Percentiles rank a stretch among this genome's conserved stretches.
phyloP scores from a whole-genome alignment of 2,888 invertebrate species.

The Gastrophysa polygoni region DNA sequence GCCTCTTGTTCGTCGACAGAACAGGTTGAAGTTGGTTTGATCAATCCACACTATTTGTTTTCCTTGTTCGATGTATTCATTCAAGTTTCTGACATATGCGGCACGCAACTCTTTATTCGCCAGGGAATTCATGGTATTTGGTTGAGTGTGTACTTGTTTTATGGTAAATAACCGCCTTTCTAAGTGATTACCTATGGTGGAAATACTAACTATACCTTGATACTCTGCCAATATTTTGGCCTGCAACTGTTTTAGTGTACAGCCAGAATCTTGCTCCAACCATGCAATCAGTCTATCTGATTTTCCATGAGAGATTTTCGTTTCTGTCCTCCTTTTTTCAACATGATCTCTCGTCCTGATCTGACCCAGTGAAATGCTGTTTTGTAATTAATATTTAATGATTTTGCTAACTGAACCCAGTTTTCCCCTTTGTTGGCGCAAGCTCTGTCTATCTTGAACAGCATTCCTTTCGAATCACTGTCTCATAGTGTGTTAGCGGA shows the following conservation, averaged over 20 bases:
- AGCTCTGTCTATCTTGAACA: background rate
- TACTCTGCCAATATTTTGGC: constrained; percentile 11
- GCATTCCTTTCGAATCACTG: too few relatives aligned
- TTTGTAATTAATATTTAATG: too few relatives aligned
- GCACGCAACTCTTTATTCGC: constrained; percentile 7
- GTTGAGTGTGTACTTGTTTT: too few relatives aligned
- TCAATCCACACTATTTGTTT: constrained; percentile 29
- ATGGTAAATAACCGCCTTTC: too few relatives aligned
- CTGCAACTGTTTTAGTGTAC: constrained; percentile 1
- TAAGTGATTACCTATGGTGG: too few relatives aligned
- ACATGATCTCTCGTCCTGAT: constrained; percentile 14
- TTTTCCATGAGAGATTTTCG: too few relatives aligned
- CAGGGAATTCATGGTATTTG: background rate
- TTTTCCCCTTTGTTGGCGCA: background rate
- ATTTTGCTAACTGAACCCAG: background rate
- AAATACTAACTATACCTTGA: background rate
- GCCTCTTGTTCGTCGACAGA: constrained; percentile 28
- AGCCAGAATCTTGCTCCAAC: background rate
- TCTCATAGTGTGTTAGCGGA: too few relatives aligned
- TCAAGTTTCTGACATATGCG: constrained; percentile 20
- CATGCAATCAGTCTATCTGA: too few relatives aligned
- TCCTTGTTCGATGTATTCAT: constrained; percentile 19
- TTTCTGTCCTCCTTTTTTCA: too few relatives aligned
- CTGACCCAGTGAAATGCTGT: constrained; percentile 22
- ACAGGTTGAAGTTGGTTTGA: constrained; percentile 30